Conservation (phyloP, 2,888 invertebrate genomes). For the Thera britannica region DNA sequence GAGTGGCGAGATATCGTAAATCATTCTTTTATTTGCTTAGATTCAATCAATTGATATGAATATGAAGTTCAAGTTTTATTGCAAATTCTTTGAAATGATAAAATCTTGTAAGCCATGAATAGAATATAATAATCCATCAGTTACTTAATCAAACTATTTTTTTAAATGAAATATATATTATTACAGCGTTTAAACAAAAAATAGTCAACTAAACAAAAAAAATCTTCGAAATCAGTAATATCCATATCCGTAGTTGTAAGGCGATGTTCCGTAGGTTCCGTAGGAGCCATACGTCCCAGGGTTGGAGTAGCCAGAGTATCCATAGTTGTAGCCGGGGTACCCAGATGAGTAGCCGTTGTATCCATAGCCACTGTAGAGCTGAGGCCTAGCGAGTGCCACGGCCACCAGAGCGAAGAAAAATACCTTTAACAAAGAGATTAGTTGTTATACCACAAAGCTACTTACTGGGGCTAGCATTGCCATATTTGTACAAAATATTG, state of each 20-base stretch:
- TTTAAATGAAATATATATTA: constrained; percentile 43
- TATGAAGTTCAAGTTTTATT: constrained; percentile 4
- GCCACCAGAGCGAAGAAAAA: constrained; percentile 75
- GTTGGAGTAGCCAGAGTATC: constrained; percentile 70
- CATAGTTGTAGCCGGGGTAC: constrained; percentile 67
- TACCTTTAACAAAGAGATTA: constrained; percentile 57
- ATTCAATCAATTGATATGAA: constrained; percentile 13
- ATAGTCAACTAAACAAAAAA: constrained; percentile 7
- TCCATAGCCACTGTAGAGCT: constrained; percentile 66
- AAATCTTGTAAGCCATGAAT: constrained; percentile 3
- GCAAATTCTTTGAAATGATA: constrained; percentile 3
- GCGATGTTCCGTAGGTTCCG: constrained; percentile 62
- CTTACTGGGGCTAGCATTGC: too few species aligned
- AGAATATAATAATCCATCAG: not conserved
- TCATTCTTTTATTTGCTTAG: constrained; percentile 36
- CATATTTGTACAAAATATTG: too few species aligned
- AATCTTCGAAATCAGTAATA: constrained; percentile 55
- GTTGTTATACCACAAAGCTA: not conserved
- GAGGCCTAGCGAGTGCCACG: constrained; percentile 77
- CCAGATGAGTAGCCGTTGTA: constrained; percentile 61
- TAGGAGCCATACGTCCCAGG: constrained; percentile 65
- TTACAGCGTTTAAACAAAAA: constrained; percentile 33
- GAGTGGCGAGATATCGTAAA: constrained; percentile 34
- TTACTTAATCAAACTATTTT: constrained; percentile 5
- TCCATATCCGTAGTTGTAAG: constrained; percentile 70